Conservation (phyloP, 2,113 vertebrate genomes). For the Sardina pilchardus region DNA sequence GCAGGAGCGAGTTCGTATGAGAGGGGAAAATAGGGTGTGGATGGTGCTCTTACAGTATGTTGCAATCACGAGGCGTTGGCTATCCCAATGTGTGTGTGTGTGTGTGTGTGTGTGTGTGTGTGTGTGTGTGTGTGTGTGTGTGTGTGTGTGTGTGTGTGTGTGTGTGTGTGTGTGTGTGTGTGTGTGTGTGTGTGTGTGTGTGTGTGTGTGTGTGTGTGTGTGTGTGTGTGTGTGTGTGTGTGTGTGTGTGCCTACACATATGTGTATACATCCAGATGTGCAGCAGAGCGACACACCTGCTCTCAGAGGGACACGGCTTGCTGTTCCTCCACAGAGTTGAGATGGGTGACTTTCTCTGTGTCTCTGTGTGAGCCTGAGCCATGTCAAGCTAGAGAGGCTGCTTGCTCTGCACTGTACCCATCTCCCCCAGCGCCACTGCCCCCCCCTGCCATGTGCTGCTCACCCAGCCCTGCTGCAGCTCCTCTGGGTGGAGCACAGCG, state of each 20-base stretch:
- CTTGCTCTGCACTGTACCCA: background rate
- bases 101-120: background rate
- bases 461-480: background rate
- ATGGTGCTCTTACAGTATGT: background rate
- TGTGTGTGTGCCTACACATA: background rate
- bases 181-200: constrained; percentile 12
- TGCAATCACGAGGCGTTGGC: background rate
- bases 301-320: background rate
- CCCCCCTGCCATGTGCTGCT: background rate
- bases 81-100: background rate
- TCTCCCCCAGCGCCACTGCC: background rate
- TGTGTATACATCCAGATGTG: background rate
- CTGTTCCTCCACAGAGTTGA: background rate
- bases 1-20: background rate
- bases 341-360: background rate
- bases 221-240: constrained; percentile 1
- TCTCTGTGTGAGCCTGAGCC: background rate
- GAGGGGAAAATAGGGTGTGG: background rate
- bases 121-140: background rate
- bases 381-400: background rate
- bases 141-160: constrained; percentile 26
- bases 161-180: background rate
- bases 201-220: constrained; percentile 10
- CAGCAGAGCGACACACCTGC: background rate
- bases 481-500: background rate